phyloP scores from a whole-genome alignment of 1,140 invertebrate species.

The Drosophila ohnishii region DNA sequence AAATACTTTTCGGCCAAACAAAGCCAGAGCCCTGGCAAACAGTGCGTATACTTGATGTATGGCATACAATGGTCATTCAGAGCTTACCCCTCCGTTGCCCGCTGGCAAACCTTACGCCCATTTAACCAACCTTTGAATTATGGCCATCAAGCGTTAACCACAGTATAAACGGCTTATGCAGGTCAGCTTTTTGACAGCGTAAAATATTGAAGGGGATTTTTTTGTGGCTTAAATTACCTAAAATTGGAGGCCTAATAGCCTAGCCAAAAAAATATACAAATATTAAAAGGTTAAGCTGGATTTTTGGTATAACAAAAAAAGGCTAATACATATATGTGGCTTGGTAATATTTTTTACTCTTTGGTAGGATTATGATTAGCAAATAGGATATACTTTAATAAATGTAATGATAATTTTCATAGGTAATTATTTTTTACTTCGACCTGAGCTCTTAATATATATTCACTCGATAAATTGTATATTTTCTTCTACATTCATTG shows the following conservation, averaged over 20 bases:
- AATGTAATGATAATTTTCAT: no score
- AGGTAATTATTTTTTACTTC: not conserved
- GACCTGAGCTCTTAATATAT: not conserved
- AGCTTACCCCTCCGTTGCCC: conserved; percentile 28
- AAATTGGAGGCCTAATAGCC: not conserved
- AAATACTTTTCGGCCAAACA: conserved; percentile 40
- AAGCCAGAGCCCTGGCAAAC: conserved; percentile 42
- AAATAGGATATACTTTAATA: no score
- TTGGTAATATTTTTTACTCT: not conserved
- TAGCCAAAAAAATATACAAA: not conserved
- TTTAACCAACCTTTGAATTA: conserved; percentile 67
- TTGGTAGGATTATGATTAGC: not conserved
- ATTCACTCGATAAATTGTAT: not conserved
- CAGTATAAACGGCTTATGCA: conserved; percentile 58
- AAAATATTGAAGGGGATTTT: not conserved
- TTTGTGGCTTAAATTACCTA: conserved; percentile 1
- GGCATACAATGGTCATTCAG: conserved; percentile 55
- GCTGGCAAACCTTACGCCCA: conserved; percentile 33
- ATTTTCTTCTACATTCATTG: not conserved
- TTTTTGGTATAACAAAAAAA: not conserved
- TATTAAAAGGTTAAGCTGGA: not conserved
- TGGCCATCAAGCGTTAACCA: conserved; percentile 61
- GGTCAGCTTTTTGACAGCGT: conserved; percentile 20
- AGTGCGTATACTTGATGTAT: conserved; percentile 73
- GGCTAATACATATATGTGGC: not conserved